phyloP scores from a whole-genome alignment of 2,113 vertebrate genomes.

The Crotalus viridis region DNA sequence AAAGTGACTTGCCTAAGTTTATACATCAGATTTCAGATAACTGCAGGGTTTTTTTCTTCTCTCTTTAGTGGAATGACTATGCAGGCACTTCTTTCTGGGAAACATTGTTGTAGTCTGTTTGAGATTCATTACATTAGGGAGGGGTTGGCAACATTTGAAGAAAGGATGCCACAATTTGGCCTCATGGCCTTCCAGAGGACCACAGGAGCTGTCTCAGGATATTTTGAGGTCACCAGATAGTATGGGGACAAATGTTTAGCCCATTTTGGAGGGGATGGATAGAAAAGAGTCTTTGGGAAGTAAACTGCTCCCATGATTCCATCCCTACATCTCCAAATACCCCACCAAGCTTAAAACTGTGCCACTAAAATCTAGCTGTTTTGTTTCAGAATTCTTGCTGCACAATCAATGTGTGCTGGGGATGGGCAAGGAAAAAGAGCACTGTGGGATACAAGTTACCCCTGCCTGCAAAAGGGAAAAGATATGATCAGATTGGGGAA shows the following conservation, averaged over 20 bases:
- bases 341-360: neutral
- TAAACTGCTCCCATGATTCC: neutral
- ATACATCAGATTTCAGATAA: neutral
- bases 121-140: neutral
- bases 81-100: neutral
- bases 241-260: neutral
- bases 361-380: neutral
- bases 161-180: neutral
- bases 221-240: neutral
- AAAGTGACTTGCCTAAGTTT: neutral
- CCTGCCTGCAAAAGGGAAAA: neutral
- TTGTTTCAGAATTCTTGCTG: neutral
- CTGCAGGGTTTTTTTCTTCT: neutral
- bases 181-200: neutral
- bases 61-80: neutral
- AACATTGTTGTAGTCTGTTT: neutral
- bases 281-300: neutral
- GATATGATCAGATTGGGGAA: neutral
- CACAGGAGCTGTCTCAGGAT: neutral
- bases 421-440: neutral
- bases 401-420: neutral
- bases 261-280: neutral
- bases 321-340: neutral
- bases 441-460: neutral
- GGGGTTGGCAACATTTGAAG: neutral